Base-by-base conservation (phyloP, 2,888 invertebrate species). In the Rhopalosiphum nymphaeae region DNA sequence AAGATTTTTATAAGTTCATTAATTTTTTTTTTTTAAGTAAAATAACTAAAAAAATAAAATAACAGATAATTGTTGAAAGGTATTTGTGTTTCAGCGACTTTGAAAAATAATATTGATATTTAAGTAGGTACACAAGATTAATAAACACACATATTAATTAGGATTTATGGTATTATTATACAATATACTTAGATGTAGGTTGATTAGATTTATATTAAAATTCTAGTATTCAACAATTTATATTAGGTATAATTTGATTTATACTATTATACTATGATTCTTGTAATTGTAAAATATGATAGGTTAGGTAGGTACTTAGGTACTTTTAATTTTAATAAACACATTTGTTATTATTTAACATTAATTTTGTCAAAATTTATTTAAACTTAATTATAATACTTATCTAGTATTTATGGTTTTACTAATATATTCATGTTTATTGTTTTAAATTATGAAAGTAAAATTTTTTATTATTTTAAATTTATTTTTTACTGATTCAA, bases 31-130 rank as follows among this genome's bases (percentile, higher is more conserved):
- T 29, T 29, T 13, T n/a, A 89, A 29, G 3, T 16, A n/a, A 42
- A 56, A 57, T 13, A 57, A 26, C 16, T 29, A 29, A 29, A 21
- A 29, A 7, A 44, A 11, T 29, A 26, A 56, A 89, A 61, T 9
- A 61, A 61, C 21, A 21, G 16, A 44, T 44, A 9, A 57, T 2
- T 29, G 0, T 85, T 57, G 4, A 67, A 56, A 56, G 10, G 44
- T 91, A 46, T 91, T 92, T 88, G 5, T 67, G 88, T 92, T 92
- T 92, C 88, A 53, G 92, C 92, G 92, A 88, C 92, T 92, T 92
- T 92, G 29, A 87, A 92, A 92, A 88, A 88, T 67, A 87, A 42
- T 92, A 36, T 3, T 61, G 13, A 44, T 89, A n/a, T 57, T 26
- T 57, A 25, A 91, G 49, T 49, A 44, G 46, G 26, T 36, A 36